Conservation (phyloP, 2,888 invertebrate species). For the Troilus luridus region DNA sequence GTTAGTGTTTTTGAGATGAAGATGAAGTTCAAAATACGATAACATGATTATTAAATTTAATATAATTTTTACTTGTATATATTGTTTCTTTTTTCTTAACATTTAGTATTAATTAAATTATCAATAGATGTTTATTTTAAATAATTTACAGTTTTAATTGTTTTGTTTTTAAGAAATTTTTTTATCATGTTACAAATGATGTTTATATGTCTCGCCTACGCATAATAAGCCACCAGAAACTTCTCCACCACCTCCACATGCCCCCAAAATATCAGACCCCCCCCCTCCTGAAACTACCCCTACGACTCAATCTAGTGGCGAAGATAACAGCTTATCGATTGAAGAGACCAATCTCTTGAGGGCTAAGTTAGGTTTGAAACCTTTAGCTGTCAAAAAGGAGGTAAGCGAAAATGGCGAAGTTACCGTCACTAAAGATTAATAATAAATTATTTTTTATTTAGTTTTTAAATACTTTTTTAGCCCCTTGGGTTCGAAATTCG, state of each 20-base stretch:
- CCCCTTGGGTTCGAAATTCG: too few relatives aligned
- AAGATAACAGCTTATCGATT: conserved; percentile 77
- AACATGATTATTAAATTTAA: not conserved
- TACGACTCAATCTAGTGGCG: conserved; percentile 67
- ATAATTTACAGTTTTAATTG: not conserved
- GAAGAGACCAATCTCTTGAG: conserved; percentile 91
- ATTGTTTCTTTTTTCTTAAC: too few relatives aligned
- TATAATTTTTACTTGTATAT: too few relatives aligned
- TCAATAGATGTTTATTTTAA: not conserved
- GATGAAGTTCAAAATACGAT: not conserved
- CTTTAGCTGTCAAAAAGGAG: conserved; percentile 76
- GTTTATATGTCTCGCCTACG: conserved; percentile 64
- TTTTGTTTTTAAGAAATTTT: not conserved
- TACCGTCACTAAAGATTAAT: too few relatives aligned
- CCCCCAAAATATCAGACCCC: conserved; percentile 64
- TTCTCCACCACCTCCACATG: conserved; percentile 61
- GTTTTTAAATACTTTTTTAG: too few relatives aligned
- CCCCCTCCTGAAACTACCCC: conserved; percentile 66
- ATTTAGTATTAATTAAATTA: too few relatives aligned
- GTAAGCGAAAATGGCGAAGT: conserved; percentile 67
- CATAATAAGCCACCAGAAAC: conserved; percentile 56
- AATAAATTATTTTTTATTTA: too few relatives aligned
- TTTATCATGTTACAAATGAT: conserved; percentile 62
- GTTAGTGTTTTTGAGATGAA: not conserved
- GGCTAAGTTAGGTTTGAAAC: conserved; percentile 94